phyloP scores from a whole-genome alignment of 2,888 invertebrate species.

The Abrostola triplasia region DNA sequence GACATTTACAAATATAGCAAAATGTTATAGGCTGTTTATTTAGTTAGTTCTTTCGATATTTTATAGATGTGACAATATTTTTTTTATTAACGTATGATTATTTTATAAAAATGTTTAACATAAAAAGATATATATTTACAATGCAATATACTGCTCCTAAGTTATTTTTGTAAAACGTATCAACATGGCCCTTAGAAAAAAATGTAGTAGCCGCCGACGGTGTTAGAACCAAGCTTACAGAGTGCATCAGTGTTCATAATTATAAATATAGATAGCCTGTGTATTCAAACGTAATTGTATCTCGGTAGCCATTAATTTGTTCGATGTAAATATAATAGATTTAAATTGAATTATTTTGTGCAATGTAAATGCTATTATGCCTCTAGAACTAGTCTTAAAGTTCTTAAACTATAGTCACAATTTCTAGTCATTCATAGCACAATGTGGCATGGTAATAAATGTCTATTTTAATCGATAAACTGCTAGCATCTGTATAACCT shows the following conservation, averaged over 20 bases:
- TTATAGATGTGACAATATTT: not conserved
- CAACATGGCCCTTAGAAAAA: conserved; percentile 20
- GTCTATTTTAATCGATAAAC: conserved; percentile 47
- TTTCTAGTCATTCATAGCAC: conserved; percentile 62
- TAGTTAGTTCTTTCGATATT: conserved; percentile 32
- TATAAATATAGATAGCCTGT: conserved; percentile 37
- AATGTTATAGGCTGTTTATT: conserved; percentile 27
- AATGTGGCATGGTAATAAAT: conserved; percentile 37
- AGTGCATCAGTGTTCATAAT: conserved; percentile 51
- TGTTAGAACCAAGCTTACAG: conserved; percentile 46
- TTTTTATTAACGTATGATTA: not conserved
- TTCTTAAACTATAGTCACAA: conserved; percentile 46
- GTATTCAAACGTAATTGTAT: conserved; percentile 40
- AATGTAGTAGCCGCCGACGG: conserved; percentile 22
- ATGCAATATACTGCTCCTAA: not conserved
- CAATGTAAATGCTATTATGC: conserved; percentile 55
- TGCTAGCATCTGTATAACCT: conserved; percentile 26
- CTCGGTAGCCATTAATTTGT: conserved; percentile 37
- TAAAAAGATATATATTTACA: too few species aligned
- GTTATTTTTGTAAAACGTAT: conserved; percentile 3
- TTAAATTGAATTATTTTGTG: conserved; percentile 38
- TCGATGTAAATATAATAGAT: conserved; percentile 45
- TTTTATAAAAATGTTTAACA: too few species aligned
- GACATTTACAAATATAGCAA: conserved; percentile 29
- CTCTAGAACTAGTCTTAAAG: conserved; percentile 52